Percentiles rank a stretch among this genome's conserved stretches.
Conservation (phyloP, 1,140 invertebrate genomes). For the Drosophila willistoni region DNA sequence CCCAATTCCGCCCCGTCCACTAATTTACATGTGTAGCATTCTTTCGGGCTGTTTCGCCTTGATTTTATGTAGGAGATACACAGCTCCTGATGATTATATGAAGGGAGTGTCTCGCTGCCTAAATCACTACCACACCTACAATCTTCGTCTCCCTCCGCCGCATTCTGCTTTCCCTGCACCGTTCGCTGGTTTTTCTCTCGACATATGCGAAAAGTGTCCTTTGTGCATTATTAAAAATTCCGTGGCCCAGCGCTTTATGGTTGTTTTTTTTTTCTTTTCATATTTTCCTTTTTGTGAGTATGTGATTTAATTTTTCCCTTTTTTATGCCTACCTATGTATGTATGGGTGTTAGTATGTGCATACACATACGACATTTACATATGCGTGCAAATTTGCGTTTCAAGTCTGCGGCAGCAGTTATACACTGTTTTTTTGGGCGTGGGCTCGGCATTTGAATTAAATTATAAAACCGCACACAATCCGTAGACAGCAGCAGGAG, state of each 20-base stretch:
- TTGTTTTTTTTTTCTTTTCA: slow-evolving; percentile 37
- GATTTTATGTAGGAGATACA: slow-evolving; percentile 29
- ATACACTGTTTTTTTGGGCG: slow-evolving; percentile 1
- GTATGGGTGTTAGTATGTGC: not conserved
- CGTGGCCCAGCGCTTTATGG: slow-evolving; percentile 29
- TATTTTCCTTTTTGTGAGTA: not conserved
- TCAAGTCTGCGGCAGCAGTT: not conserved
- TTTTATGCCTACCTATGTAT: not conserved
- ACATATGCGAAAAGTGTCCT: slow-evolving; percentile 56
- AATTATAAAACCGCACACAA: slow-evolving; percentile 53
- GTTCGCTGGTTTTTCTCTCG: not conserved
- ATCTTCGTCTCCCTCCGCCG: no score
- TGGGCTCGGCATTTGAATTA: slow-evolving; percentile 60
- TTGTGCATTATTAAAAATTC: slow-evolving; percentile 72
- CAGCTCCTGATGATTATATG: slow-evolving; percentile 50
- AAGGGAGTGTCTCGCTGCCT: slow-evolving; percentile 15
- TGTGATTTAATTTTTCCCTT: slow-evolving; percentile 56
- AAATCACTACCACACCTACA: not conserved
- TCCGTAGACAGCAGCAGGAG: not conserved
- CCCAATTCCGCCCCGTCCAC: no score
- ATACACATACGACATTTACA: not conserved
- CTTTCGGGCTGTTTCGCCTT: slow-evolving; percentile 33
- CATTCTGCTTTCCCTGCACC: no score
- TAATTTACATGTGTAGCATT: slow-evolving; percentile 22
- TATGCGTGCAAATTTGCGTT: slow-evolving; percentile 18